Conservation (phyloP, 2,113 vertebrate species). For the Nothoprocta pentlandii region DNA sequence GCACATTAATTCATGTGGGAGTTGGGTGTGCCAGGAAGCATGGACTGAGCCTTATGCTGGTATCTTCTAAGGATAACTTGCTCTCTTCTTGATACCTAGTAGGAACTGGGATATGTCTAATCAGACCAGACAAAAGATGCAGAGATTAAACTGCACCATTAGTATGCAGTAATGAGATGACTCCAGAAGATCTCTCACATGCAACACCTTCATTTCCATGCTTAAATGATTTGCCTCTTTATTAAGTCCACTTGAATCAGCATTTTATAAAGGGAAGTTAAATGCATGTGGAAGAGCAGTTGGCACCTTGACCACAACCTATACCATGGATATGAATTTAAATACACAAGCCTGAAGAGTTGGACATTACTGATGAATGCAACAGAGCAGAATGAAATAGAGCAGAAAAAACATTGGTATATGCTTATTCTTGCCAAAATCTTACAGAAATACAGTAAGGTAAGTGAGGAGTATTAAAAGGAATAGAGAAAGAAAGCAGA, state of each 20-base stretch:
- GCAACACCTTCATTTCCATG: constrained; percentile 53
- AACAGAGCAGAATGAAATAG: neutral
- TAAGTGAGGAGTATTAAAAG: neutral
- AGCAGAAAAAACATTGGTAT: neutral
- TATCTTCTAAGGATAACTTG: constrained; percentile 30
- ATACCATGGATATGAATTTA: neutral
- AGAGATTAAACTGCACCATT: constrained; percentile 53
- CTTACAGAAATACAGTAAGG: neutral
- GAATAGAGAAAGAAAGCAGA: neutral
- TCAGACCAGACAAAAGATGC: constrained; percentile 47
- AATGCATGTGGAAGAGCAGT: constrained; percentile 18
- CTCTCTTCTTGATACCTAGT: constrained; percentile 20
- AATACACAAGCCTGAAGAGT: constrained; percentile 3
- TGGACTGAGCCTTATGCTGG: neutral
- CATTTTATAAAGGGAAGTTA: constrained; percentile 51
- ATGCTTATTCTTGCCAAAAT: neutral
- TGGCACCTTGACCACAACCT: constrained; percentile 6
- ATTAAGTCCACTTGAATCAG: constrained; percentile 56
- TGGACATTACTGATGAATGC: neutral
- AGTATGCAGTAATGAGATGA: constrained; percentile 46
- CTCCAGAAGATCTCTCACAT: constrained; percentile 40
- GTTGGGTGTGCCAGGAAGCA: neutral
- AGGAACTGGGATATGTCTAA: constrained; percentile 8
- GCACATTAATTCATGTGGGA: neutral
- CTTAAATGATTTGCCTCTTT: constrained; percentile 24